These are phyloP conservation scores for Canis aureus DNA, from an alignment of 2,113 vertebrate genomes.

Conservation along the genomic window DNA sequence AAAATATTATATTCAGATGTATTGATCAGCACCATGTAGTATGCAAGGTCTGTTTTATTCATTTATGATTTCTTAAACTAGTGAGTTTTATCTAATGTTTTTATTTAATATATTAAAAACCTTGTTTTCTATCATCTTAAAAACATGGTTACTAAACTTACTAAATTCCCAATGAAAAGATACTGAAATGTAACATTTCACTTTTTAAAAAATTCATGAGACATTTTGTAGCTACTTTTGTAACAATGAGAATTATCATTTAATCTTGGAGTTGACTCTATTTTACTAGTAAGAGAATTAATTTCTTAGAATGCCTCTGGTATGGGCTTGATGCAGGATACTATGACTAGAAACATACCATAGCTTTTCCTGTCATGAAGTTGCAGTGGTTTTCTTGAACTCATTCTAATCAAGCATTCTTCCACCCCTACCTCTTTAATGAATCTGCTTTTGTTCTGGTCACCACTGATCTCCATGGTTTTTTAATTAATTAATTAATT, in stretches of 20 bases:
- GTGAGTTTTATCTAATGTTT: slow-evolving; percentile 1
- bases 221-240: background rate
- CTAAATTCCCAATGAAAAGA: background rate
- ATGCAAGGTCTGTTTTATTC: background rate
- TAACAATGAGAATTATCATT: background rate
- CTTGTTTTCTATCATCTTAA: background rate
- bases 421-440: background rate
- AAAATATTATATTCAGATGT: background rate
- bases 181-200: background rate
- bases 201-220: background rate
- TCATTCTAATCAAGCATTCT: background rate
- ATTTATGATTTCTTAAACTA: background rate
- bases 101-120: background rate
- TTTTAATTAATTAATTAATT: too few relatives aligned
- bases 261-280: background rate
- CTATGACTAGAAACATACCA: background rate
- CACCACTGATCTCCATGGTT: background rate
- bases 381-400: background rate
- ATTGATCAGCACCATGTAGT: background rate
- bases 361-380: background rate
- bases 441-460: background rate
- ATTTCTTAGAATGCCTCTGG: background rate
- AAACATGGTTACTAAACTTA: background rate
- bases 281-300: background rate
- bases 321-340: background rate